These are phyloP conservation scores for Orthonevra nobilis DNA, from an alignment of 2,888 invertebrate species.

Conservation along the genomic window DNA sequence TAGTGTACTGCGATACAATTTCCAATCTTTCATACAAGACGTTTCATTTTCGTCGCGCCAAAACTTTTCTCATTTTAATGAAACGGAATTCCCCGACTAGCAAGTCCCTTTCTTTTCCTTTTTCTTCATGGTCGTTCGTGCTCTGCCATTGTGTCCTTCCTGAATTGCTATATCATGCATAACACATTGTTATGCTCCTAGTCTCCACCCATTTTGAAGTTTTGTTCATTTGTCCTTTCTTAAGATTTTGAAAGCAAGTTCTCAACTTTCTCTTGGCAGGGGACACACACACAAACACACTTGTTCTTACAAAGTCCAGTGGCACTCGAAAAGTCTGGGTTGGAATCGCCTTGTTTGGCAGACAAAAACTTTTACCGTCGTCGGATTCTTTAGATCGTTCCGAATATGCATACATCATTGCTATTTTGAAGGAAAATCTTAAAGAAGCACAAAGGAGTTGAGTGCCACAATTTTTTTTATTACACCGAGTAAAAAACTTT, in stretches of 20 bases:
- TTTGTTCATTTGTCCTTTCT: constrained; percentile 9
- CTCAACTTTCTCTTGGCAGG: constrained; percentile 18
- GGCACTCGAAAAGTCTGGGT: constrained; percentile 3
- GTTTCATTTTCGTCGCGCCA: constrained; percentile 45
- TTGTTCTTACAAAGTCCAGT: constrained; percentile 15
- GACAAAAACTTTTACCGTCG: constrained; percentile 8
- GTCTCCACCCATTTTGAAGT: constrained; percentile 30
- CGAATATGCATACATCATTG: constrained; percentile 42
- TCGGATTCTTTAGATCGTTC: constrained; percentile 3
- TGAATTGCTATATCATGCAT: constrained; percentile 43
- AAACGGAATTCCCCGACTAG: constrained; percentile 41
- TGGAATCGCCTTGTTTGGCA: constrained; percentile 5
- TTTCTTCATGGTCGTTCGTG: constrained; percentile 1
- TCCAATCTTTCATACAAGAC: constrained; percentile 28
- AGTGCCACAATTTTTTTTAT: too few relatives aligned
- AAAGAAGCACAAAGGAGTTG: neutral
- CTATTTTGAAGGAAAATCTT: constrained; percentile 25
- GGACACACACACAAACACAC: constrained; percentile 19
- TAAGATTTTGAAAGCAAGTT: constrained; percentile 7
- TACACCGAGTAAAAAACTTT: constrained; percentile 2
- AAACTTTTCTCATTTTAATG: constrained; percentile 61
- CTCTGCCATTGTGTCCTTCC: constrained; percentile 7
- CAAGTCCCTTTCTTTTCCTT: constrained; percentile 3
- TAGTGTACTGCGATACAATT: constrained; percentile 32
- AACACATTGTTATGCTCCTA: constrained; percentile 48